Percentiles rank a stretch among this genome's conserved stretches.
These are phyloP conservation scores for Neotragus pygmaeus DNA, from an alignment of 2,113 vertebrate species.

Conservation along the genomic window DNA sequence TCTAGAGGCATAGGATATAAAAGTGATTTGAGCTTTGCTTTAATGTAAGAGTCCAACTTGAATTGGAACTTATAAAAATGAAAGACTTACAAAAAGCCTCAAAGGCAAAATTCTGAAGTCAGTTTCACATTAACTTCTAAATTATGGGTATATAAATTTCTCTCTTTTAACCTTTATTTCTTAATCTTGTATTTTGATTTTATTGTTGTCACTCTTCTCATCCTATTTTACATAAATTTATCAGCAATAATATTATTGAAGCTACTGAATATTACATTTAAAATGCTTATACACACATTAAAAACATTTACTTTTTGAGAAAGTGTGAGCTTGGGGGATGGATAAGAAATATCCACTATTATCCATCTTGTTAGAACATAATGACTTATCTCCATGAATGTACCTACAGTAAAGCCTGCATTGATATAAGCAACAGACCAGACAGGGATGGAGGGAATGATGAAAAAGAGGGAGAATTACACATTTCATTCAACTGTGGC, in stretches of 20 bases:
- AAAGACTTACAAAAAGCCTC: neutral
- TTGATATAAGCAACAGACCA: neutral
- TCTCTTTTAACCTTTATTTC: neutral
- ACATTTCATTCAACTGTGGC: neutral
- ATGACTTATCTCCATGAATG: neutral
- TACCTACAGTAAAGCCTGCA: neutral
- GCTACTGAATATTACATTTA: neutral
- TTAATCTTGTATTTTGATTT: neutral
- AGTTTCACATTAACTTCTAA: slow-evolving; percentile 26
- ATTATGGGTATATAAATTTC: neutral
- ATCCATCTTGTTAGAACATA: neutral
- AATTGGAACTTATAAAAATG: slow-evolving; percentile 14
- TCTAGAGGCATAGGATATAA: neutral
- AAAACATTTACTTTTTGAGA: neutral
- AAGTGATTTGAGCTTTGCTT: slow-evolving; percentile 35
- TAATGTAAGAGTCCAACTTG: neutral
- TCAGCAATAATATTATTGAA: neutral
- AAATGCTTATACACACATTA: neutral
- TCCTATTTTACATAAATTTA: neutral
- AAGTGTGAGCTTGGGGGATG: neutral
- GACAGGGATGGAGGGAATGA: neutral
- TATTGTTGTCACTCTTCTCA: neutral
- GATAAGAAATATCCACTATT: neutral
- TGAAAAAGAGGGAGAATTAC: rapidly evolving
- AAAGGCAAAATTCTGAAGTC: neutral